Base-by-base conservation (phyloP, 2,797 vertebrate genomes). In the Enteromius treurensis region DNA sequence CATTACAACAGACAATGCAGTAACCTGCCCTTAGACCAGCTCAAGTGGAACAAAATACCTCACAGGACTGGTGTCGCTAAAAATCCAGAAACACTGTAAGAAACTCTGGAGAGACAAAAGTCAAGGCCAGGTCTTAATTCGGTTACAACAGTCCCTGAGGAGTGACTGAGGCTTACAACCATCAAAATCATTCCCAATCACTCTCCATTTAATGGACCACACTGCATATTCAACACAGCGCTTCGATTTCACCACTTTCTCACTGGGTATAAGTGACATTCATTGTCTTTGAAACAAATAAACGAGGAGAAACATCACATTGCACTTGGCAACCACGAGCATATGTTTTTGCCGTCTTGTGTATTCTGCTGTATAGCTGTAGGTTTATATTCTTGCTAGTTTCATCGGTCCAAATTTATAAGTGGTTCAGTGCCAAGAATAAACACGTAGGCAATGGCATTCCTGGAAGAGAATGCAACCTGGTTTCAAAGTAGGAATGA, bases 381-480 rank as follows among this genome's bases (percentile, higher is more conserved):
- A 80, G 32, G 14, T 80, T 74, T 49, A 78, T 49, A 10, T 47
- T 62, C 40, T 76, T 78, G 47, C 32, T 9, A 29, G 62, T 42
- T 51, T 68, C 23, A 2, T 73, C 5, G 13, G 37, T 49, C 21
- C 58, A 67, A 80, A 49, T 81, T 79, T 65, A 79, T 73, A 83
- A 67, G 51, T 45, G 14, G 6, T 75, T 29, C 51, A 76, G 23
- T 17, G 71, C 80, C 77, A 83, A 82, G 77, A 85, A 85, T 87
- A 86, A 26, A 79, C 51, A 29, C 49, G 42, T 67, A 49, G 76
- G 70, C 85, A 68, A 65, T 74, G 62, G 67, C 68, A 80, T 89
- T 84, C 79, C 83, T 49, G 82, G 70, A 87, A 85, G 77, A 81
- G 76, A 69, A 79, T 78, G 71, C 69, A 79, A 71, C 32, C 51